These are phyloP conservation scores for Athalia rosae DNA, from an alignment of 2,888 invertebrate species.

Conservation along the genomic window DNA sequence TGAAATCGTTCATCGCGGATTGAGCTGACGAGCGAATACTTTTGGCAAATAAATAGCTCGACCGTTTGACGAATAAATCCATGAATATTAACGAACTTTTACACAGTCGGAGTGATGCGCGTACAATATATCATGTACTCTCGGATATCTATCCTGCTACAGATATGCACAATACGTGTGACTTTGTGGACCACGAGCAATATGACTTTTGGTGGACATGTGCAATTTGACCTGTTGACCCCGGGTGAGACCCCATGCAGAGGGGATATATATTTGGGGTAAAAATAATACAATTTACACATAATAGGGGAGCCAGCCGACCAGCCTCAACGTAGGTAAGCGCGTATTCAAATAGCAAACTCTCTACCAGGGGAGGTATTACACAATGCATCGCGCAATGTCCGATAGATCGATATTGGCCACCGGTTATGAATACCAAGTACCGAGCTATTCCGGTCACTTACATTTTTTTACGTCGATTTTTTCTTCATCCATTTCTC, in stretches of 20 bases:
- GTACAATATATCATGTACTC: not conserved
- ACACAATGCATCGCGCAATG: constrained; percentile 53
- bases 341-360: constrained; percentile 67
- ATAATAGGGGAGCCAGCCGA: constrained; percentile 66
- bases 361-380: constrained; percentile 48
- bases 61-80: constrained; percentile 38
- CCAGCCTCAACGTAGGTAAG: constrained; percentile 42
- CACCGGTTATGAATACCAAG: constrained; percentile 62
- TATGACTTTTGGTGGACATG: constrained; percentile 70
- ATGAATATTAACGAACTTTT: constrained; percentile 23
- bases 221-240: constrained; percentile 73
- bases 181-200: constrained; percentile 36
- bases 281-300: constrained; percentile 74
- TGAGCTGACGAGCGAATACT: not conserved
- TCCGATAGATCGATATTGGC: constrained; percentile 52
- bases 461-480: constrained; percentile 55
- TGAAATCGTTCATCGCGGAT: too few species aligned
- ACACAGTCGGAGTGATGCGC: not conserved
- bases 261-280: constrained; percentile 71
- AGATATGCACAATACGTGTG: not conserved
- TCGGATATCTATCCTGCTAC: constrained; percentile 31
- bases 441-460: constrained; percentile 55
- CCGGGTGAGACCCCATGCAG: constrained; percentile 56
- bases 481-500: constrained; percentile 45
- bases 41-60: constrained; percentile 16